These are phyloP conservation scores for Melanotus villosus DNA, from an alignment of 2,888 invertebrate genomes.

Conservation along the genomic window DNA sequence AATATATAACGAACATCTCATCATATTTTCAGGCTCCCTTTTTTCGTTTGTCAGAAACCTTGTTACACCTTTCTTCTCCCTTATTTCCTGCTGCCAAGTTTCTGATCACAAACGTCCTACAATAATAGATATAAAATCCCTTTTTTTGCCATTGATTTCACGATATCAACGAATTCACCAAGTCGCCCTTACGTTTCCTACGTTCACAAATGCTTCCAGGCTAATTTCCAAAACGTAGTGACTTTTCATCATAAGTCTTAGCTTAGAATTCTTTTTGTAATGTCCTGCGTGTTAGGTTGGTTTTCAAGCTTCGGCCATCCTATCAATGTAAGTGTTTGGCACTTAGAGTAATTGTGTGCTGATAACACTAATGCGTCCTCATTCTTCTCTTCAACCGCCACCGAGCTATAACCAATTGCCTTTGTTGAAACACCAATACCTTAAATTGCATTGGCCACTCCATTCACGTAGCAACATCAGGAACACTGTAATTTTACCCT, in stretches of 20 bases:
- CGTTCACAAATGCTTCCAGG: no score
- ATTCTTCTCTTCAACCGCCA: background rate
- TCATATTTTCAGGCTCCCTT: background rate
- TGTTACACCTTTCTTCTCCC: background rate
- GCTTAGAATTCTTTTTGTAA: background rate
- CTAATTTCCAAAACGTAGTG: no score
- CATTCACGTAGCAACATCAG: constrained; percentile 1
- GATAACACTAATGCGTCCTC: constrained; percentile 19
- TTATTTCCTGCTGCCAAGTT: constrained; percentile 24
- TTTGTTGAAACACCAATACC: constrained; percentile 2
- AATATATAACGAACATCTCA: background rate
- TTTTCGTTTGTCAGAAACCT: background rate
- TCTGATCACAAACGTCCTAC: background rate
- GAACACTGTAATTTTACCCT: background rate
- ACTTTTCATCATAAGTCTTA: background rate
- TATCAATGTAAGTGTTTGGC: constrained; percentile 35
- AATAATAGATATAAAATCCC: background rate
- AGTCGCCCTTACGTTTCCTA: no score
- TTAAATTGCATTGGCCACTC: background rate
- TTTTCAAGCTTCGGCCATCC: constrained; percentile 15
- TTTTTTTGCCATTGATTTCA: background rate
- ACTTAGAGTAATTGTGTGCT: constrained; percentile 34
- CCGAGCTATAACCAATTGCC: background rate
- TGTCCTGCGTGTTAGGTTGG: constrained; percentile 13
- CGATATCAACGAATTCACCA: no score